Base-by-base conservation (phyloP, 2,888 invertebrate species). In the Standfussiana lucernea region DNA sequence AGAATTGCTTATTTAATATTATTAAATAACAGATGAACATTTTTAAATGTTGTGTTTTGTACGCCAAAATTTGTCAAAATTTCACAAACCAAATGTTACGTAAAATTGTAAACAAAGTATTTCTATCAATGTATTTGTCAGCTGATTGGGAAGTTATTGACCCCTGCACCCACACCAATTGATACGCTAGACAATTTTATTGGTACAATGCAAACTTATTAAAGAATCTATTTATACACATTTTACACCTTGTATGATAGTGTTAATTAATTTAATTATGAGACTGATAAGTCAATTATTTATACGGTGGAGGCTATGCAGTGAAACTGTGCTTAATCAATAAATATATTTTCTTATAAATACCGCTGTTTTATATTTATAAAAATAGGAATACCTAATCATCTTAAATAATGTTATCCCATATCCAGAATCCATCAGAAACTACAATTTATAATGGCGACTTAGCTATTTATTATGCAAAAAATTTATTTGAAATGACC, bases 231-330 rank as follows among this genome's bases (percentile, higher is more conserved):
- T 67, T 35, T 24, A 32, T 13, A 77, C 11, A 50, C 3, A 45
- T 61, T 69, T 50, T 67, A 42, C 21, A n/a, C 70, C 65, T 77
- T 77, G 28, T 70, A 7, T 32, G 28, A 2, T 66, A 45, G 61
- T 13, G 28, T 37, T 62, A 79, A 40, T 70, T 64, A 59, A 67
- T 59, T 37, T 53, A 40, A 69, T 72, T 82, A 65, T 82, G 21
- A 86, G 83, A 83, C 83, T 83, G 83, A 83, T 72, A 66, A 50
- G 78, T 86, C 86, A 56, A 64, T 69, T 61, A 64, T 50, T 59
- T 59, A 56, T 56, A 61, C 0, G 83, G 83, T 83, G 86, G 71
- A 83, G 83, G 83, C 73, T 77, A 28, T 71, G 67, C 79, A 83
- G 83, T 77, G 5, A 53, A 83, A 86, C 64, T 86, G 47, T 50